These are phyloP conservation scores for Artemia sp. DNA, from an alignment of 2,888 invertebrate species.

Conservation along the genomic window DNA sequence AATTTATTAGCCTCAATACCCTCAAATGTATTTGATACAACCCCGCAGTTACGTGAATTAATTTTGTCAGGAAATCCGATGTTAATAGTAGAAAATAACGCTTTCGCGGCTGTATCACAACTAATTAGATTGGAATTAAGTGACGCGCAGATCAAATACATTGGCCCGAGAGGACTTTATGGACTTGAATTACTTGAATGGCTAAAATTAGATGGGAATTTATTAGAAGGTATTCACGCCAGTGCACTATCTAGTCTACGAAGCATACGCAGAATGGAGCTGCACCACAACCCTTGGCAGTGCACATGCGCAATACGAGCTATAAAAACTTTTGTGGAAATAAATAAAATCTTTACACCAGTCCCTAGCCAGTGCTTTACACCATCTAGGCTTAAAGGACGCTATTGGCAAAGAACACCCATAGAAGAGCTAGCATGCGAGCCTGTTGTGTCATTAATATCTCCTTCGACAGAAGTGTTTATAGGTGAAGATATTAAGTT, in stretches of 20 bases:
- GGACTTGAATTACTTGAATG: constrained; percentile 57
- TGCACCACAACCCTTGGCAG: constrained; percentile 65
- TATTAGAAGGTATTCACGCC: constrained; percentile 41
- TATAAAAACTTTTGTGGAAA: constrained; percentile 58
- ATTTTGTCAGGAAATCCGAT: constrained; percentile 58
- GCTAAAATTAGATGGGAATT: constrained; percentile 58
- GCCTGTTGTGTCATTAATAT: constrained; percentile 35
- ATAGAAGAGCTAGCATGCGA: constrained; percentile 62
- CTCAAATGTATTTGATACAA: constrained; percentile 50
- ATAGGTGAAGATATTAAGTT: constrained; percentile 57
- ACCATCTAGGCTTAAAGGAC: constrained; percentile 45
- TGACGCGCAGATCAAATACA: constrained; percentile 48
- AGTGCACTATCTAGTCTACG: constrained; percentile 46
- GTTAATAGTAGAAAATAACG: constrained; percentile 47
- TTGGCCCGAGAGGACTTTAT: constrained; percentile 51
- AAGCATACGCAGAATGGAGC: constrained; percentile 52
- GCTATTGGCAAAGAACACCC: constrained; percentile 55
- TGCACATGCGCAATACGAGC: constrained; percentile 58
- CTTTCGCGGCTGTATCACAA: constrained; percentile 39
- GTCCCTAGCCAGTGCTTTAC: constrained; percentile 50
- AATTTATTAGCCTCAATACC: constrained; percentile 51
- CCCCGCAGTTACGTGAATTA: constrained; percentile 54
- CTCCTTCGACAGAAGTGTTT: constrained; percentile 39
- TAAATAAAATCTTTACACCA: constrained; percentile 54
- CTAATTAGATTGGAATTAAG: constrained; percentile 54